A percentile compares a stretch with the other conserved stretches of the same genome.
phyloP scores from a whole-genome alignment of 2,888 invertebrate species.

The Agrotis exclamationis region DNA sequence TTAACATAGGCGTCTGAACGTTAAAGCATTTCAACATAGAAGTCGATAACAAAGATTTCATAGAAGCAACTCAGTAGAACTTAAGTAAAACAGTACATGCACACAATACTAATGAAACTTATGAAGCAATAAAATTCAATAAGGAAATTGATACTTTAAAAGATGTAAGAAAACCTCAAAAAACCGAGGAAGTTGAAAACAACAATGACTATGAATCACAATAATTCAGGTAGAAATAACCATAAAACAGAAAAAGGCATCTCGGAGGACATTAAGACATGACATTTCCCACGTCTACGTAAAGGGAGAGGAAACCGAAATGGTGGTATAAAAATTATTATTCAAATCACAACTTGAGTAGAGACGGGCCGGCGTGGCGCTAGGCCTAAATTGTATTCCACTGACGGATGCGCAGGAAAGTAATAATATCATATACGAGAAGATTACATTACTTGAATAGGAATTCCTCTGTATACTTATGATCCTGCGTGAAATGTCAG shows the following conservation, averaged over 20 bases:
- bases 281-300: conserved; percentile 88
- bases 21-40: conserved; percentile 40
- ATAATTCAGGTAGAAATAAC: conserved; percentile 68
- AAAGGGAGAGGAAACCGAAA: conserved; percentile 89
- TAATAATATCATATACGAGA: conserved; percentile 77
- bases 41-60: conserved; percentile 24
- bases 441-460: conserved; percentile 75
- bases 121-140: conserved; percentile 47
- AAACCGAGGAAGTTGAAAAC: conserved; percentile 54
- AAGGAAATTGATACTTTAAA: conserved; percentile 52
- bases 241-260: conserved; percentile 74
- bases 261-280: conserved; percentile 83
- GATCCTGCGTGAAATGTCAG: conserved; percentile 56
- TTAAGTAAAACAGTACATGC: conserved; percentile 31
- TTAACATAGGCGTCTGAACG: conserved; percentile 42
- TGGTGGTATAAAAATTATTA: conserved; percentile 89
- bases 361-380: conserved; percentile 83
- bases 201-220: conserved; percentile 59
- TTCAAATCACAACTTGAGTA: conserved; percentile 88
- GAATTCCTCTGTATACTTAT: conserved; percentile 54
- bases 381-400: conserved; percentile 88
- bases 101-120: conserved; percentile 32
- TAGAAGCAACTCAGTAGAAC: conserved; percentile 21
- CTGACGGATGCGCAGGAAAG: conserved; percentile 85
- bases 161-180: conserved; percentile 42